These are phyloP conservation scores for Columba janthina DNA, from an alignment of 2,113 vertebrate species.

Conservation along the genomic window DNA sequence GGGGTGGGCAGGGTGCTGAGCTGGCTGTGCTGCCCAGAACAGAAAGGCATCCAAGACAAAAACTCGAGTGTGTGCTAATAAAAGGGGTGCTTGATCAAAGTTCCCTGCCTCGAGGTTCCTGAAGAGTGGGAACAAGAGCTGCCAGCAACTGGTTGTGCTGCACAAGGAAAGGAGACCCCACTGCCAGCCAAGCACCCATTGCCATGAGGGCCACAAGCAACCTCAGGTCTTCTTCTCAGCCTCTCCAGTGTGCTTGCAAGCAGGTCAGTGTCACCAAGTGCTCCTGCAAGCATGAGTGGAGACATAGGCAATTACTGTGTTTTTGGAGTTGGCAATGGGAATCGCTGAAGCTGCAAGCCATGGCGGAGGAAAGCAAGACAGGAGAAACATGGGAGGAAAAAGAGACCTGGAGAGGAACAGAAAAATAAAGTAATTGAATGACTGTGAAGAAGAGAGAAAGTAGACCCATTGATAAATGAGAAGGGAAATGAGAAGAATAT, in stretches of 20 bases:
- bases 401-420: background rate
- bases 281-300: background rate
- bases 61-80: rapidly evolving
- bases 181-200: rapidly evolving
- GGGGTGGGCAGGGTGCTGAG: background rate
- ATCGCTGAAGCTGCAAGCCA: background rate
- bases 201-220: background rate
- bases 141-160: background rate
- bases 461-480: background rate
- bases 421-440: background rate
- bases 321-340: background rate
- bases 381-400: background rate
- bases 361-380: background rate
- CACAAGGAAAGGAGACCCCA: rapidly evolving
- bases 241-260: rapidly evolving
- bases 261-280: background rate
- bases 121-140: background rate
- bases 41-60: background rate
- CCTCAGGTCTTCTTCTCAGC: background rate
- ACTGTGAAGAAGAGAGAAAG: background rate
- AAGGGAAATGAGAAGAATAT: background rate
- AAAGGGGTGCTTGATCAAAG: background rate
- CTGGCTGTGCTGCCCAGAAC: background rate
- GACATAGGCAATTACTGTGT: background rate
- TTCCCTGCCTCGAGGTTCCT: background rate